These are phyloP conservation scores for Cyphomyrus discorhynchus DNA, from an alignment of 2,113 vertebrate genomes.

Conservation along the genomic window DNA sequence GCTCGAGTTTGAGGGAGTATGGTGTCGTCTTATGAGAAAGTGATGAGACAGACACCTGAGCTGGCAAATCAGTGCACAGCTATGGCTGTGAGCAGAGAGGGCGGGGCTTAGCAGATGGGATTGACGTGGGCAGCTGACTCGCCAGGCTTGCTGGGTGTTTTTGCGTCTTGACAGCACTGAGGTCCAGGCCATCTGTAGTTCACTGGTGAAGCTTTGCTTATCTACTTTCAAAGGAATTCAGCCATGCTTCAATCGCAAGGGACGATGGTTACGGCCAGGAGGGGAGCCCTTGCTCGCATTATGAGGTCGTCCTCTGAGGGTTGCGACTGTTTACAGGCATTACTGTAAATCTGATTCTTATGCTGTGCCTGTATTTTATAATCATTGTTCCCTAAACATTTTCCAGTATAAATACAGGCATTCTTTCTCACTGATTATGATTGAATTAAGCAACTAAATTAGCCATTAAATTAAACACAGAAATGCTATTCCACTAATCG, in stretches of 20 bases:
- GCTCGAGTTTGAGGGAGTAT: neutral
- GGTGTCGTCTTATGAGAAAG: neutral
- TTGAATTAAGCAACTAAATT: neutral
- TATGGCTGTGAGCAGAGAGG: neutral
- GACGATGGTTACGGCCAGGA: neutral
- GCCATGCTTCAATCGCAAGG: neutral
- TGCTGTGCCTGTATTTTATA: neutral
- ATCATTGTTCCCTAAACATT: neutral
- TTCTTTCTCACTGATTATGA: neutral
- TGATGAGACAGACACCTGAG: neutral
- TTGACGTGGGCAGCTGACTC: neutral
- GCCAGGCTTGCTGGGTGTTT: neutral
- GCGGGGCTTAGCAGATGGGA: neutral
- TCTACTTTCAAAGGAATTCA: neutral
- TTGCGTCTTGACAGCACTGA: neutral
- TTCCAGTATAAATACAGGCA: neutral
- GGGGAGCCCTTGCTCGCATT: neutral
- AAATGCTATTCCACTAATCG: neutral
- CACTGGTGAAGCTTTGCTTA: neutral
- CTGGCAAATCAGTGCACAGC: neutral
- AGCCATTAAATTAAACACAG: slow-evolving; percentile 7
- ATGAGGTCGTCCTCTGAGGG: neutral
- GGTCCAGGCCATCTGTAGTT: neutral
- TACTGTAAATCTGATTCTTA: neutral
- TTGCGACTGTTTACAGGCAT: neutral